phyloP scores from a whole-genome alignment of 1,140 invertebrate species.

The Microplitis mediator region DNA sequence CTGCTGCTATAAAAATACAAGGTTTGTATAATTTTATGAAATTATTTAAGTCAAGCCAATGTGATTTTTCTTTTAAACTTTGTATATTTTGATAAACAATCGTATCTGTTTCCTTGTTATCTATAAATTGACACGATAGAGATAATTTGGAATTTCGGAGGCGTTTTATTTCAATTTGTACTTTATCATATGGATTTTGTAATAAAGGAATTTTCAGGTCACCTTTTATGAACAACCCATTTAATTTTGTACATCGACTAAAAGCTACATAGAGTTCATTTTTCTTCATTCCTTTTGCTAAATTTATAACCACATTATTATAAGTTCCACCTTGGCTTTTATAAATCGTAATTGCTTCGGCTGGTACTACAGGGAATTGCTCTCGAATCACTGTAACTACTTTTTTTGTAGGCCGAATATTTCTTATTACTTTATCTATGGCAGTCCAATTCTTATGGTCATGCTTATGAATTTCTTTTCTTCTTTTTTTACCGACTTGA shows the following conservation, averaged over 20 bases:
- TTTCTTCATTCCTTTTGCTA: neutral
- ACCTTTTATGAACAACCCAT: conserved; percentile 20
- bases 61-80: conserved; percentile 14
- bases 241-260: conserved; percentile 26
- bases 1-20: no score
- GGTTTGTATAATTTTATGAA: conserved; percentile 8
- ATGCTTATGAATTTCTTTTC: neutral
- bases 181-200: conserved; percentile 9
- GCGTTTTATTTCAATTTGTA: conserved; percentile 15
- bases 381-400: neutral
- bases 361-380: conserved; percentile 18
- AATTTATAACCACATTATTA: conserved; percentile 24
- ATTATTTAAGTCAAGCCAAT: conserved; percentile 21
- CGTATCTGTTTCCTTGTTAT: neutral
- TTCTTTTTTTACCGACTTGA: conserved; percentile 15
- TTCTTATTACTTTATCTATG: neutral
- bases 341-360: conserved; percentile 38
- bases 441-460: neutral
- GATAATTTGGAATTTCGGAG: conserved; percentile 1
- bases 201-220: conserved; percentile 5
- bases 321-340: conserved; percentile 38
- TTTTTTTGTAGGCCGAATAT: neutral
- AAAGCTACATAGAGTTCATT: conserved; percentile 28
- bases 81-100: conserved; percentile 24
- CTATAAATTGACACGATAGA: conserved; percentile 13